Percentiles rank a stretch among this genome's conserved stretches.
Conservation (phyloP, 2,888 invertebrate species). For the Achlya flavicornis region DNA sequence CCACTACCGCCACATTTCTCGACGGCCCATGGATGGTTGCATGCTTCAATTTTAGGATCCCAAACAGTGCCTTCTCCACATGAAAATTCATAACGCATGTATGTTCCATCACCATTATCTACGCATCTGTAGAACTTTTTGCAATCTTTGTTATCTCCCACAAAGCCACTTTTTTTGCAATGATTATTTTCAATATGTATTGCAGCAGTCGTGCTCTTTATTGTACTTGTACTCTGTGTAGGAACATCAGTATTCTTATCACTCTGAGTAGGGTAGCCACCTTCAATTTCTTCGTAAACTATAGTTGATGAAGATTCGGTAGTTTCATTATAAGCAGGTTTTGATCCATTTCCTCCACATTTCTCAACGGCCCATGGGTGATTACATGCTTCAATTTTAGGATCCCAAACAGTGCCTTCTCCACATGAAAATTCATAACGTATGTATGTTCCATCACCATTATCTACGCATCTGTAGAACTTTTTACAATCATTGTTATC, state of each 20-base stretch:
- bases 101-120: constrained; percentile 67
- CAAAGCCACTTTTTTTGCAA: constrained; percentile 82
- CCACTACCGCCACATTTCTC: constrained; percentile 42
- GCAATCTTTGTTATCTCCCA: constrained; percentile 82
- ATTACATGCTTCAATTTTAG: constrained; percentile 81
- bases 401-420: constrained; percentile 85
- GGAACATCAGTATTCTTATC: not conserved
- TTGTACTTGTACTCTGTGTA: not conserved
- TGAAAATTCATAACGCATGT: constrained; percentile 78
- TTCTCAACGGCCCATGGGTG: constrained; percentile 78
- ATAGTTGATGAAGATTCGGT: not conserved
- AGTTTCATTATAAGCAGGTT: not conserved
- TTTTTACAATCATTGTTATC: constrained; percentile 83
- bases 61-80: constrained; percentile 85
- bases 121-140: constrained; percentile 88
- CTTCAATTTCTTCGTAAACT: not conserved
- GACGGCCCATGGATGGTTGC: constrained; percentile 83
- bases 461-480: constrained; percentile 87
- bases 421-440: constrained; percentile 84
- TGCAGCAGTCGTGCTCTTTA: too few relatives aligned
- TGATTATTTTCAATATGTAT: constrained; percentile 18
- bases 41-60: constrained; percentile 82
- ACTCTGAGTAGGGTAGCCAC: not conserved
- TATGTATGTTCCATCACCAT: constrained; percentile 66
- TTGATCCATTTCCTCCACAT: constrained; percentile 34